Conservation (phyloP, 2,888 invertebrate genomes). For the Drosophila flavopinicola region DNA sequence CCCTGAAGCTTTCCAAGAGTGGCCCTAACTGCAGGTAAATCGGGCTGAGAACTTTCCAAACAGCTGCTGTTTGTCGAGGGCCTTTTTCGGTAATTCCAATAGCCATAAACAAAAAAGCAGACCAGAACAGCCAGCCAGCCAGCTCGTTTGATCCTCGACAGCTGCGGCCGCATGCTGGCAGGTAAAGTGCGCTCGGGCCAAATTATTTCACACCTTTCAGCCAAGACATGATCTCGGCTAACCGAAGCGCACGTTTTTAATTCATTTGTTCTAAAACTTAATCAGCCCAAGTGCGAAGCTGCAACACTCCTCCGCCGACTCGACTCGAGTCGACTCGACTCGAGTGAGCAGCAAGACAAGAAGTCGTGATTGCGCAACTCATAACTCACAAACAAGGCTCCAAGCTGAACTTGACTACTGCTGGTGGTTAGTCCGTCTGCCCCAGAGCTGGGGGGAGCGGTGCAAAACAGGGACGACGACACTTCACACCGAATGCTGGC, state of each 20-base stretch:
- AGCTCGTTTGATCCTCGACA: constrained; percentile 36
- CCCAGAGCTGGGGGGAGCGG: neutral
- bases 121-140: no score
- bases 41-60: constrained; percentile 58
- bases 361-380: constrained; percentile 84
- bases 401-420: constrained; percentile 62
- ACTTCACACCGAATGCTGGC: constrained; percentile 46
- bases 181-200: constrained; percentile 52
- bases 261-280: constrained; percentile 81
- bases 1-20: constrained; percentile 48
- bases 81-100: constrained; percentile 40
- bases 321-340: neutral
- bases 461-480: constrained; percentile 34
- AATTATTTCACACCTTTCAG: constrained; percentile 70
- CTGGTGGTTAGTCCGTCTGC: constrained; percentile 25
- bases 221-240: constrained; percentile 41
- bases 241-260: constrained; percentile 70
- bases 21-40: constrained; percentile 46
- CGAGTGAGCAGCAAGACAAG: constrained; percentile 71
- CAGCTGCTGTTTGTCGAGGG: constrained; percentile 34
- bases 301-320: constrained; percentile 17
- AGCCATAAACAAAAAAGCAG: constrained; percentile 56
- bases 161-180: constrained; percentile 34
- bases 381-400: constrained; percentile 79
- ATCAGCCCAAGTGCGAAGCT: constrained; percentile 64